A percentile compares a stretch with the other conserved stretches of the same genome.
Conservation (phyloP, 1,140 invertebrate genomes). For the Aphaenogaster floridana region DNA sequence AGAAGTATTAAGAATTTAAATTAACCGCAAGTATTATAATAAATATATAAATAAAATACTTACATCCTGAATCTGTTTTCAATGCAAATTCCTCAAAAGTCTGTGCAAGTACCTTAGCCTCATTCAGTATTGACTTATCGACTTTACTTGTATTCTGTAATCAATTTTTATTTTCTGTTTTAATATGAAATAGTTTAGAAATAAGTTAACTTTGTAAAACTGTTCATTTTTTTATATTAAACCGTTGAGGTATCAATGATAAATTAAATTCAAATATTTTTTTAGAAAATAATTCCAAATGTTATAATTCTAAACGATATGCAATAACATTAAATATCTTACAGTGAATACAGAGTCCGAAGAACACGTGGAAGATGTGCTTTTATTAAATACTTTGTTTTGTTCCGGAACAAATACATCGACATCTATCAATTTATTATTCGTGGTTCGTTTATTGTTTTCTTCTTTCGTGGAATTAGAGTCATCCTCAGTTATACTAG, state of each 20-base stretch:
- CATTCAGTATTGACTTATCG: conserved; percentile 74
- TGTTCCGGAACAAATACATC: conserved; percentile 65
- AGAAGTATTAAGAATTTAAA: conserved; percentile 27
- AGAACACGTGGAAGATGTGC: conserved; percentile 64
- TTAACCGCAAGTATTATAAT: neutral
- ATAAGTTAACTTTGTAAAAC: neutral
- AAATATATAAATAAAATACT: conserved; percentile 53
- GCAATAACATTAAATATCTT: conserved; percentile 62
- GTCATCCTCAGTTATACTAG: conserved; percentile 29
- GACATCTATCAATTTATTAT: conserved; percentile 77
- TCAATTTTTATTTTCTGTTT: conserved; percentile 40
- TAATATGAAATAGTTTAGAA: conserved; percentile 50
- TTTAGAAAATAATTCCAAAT: conserved; percentile 36
- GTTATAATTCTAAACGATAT: conserved; percentile 36
- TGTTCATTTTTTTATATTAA: neutral
- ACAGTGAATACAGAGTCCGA: conserved; percentile 80
- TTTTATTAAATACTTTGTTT: conserved; percentile 49
- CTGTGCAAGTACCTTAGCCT: conserved; percentile 78
- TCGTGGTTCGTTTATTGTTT: conserved; percentile 2
- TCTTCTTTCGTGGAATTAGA: conserved; percentile 24
- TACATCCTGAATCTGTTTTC: conserved; percentile 72
- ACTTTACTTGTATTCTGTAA: conserved; percentile 68
- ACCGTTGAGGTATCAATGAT: neutral
- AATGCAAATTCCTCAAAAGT: conserved; percentile 79
- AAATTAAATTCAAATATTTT: neutral